A percentile compares a stretch with the other conserved stretches of the same genome.
Evolutionary conservation across 1,140 invertebrate genomes (phyloP).

Genomic region (Aphidius ervi): DNA sequence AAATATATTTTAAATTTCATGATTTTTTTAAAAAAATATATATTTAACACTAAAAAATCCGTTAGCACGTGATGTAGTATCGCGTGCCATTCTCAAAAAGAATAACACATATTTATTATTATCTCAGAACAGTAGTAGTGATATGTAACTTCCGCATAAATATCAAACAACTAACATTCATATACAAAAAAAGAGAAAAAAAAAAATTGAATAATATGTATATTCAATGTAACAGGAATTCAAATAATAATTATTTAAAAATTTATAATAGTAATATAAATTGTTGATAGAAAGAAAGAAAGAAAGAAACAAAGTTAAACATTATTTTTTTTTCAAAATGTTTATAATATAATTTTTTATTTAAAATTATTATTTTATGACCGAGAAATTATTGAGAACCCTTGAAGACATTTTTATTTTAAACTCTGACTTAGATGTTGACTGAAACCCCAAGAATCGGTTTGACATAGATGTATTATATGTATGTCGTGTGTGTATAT

Average conservation of each 20-base stretch:
- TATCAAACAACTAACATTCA: constrained; percentile 6
- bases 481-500: neutral
- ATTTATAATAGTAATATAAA: too few species aligned
- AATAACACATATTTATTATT: constrained; percentile 6
- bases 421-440: neutral
- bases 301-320: neutral
- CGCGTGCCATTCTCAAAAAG: constrained; percentile 6
- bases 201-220: neutral
- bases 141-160: constrained; percentile 22
- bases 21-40: too few species aligned
- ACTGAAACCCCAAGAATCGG: too few species aligned
- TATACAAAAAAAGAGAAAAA: neutral
- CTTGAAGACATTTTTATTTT: constrained; percentile 46
- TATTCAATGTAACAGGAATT: neutral
- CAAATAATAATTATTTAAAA: too few species aligned
- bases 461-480: too few species aligned
- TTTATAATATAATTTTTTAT: neutral
- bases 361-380: neutral
- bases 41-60: too few species aligned
- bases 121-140: constrained; percentile 3
- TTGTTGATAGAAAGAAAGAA: constrained; percentile 20
- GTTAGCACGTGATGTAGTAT: constrained; percentile 6
- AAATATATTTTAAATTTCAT: too few species aligned
- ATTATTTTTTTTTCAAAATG: constrained; percentile 16
- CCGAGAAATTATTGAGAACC: constrained; percentile 31